Base-by-base conservation (phyloP, 2,888 invertebrate species). In the Epirrita christyi region DNA sequence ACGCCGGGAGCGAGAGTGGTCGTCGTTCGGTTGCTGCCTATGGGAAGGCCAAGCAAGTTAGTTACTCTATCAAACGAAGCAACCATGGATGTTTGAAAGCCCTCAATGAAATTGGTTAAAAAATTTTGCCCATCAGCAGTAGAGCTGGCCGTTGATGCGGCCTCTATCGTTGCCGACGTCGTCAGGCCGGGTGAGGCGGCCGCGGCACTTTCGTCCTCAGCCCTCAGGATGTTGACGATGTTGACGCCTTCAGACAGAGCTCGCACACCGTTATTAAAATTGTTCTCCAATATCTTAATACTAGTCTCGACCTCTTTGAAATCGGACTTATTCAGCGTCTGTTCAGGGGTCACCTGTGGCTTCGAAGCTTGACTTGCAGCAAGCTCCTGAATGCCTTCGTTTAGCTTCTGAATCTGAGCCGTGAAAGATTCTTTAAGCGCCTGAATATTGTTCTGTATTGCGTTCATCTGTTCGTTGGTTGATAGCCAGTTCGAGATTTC, bases 331-430 rank as follows among this genome's bases (percentile, higher is more conserved):
- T 68, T 59, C 14, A 64, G 55, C 5, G 71, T 13, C 10, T 51
- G 44, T 5, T 59, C 55, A 2, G 55, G 40, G 21, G 9, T 51
- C 14, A 38, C 47, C 4, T 55, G 50, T 0, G 62, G 60, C 34
- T 64, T 73, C 9, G 61, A 32, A 27, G 59, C 61, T 5, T 74
- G 72, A 4, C 76, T 68, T 10, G 70, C 72, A 36, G 81, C 70
- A 61, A 79, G 76, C 0, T 65, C 71, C 28, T 81, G 78, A 9
- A 90, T 64, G 0, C 84, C 82, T 21, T 71, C 66, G 53, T 86
- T 84, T 0, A 92, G 63, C 59, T 85, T 85, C 0, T 73, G 63
- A 6, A 91, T 76, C 67, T 90, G 82, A 8, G 62, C 65, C 1
- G 70, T 68, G 50, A 91, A 86, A 36, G 70, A 76, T 1, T 73